phyloP scores from a whole-genome alignment of 2,888 invertebrate genomes.

The Copidosoma aretas region DNA sequence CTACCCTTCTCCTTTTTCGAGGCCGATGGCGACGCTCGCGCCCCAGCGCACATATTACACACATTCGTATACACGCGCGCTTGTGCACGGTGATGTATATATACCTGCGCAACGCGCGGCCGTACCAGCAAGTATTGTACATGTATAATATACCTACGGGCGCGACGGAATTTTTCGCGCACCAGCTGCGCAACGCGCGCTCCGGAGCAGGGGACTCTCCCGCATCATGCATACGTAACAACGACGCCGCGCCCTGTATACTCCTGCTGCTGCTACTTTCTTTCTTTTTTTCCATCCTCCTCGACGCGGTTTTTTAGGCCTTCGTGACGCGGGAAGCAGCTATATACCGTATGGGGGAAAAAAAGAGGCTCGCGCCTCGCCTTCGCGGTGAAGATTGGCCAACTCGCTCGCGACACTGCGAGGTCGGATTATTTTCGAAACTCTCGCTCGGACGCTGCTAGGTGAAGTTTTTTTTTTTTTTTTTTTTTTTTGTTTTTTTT shows the following conservation, averaged over 20 bases:
- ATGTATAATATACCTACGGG: background rate
- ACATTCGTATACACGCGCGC: background rate
- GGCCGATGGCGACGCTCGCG: background rate
- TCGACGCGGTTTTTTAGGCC: background rate
- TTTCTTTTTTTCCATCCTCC: background rate
- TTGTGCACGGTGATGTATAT: background rate
- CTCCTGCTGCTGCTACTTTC: background rate
- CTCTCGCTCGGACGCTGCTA: too few relatives aligned
- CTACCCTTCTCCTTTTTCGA: background rate
- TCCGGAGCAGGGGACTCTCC: conserved; percentile 1
- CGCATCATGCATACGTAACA: too few relatives aligned
- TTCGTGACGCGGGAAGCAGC: background rate
- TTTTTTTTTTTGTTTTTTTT: too few relatives aligned
- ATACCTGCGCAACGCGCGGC: background rate
- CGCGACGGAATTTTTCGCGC: conserved; percentile 25
- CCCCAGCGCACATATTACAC: background rate
- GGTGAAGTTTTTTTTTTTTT: too few relatives aligned
- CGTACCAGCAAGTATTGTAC: background rate
- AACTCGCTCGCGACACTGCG: background rate
- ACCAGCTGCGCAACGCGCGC: conserved; percentile 22
- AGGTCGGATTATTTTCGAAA: too few relatives aligned
- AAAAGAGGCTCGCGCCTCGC: background rate
- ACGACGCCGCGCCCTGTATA: conserved; percentile 4
- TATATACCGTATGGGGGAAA: background rate
- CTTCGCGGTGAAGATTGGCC: background rate